Conservation (phyloP, 2,797 vertebrate species). For the Clarias fuscus region DNA sequence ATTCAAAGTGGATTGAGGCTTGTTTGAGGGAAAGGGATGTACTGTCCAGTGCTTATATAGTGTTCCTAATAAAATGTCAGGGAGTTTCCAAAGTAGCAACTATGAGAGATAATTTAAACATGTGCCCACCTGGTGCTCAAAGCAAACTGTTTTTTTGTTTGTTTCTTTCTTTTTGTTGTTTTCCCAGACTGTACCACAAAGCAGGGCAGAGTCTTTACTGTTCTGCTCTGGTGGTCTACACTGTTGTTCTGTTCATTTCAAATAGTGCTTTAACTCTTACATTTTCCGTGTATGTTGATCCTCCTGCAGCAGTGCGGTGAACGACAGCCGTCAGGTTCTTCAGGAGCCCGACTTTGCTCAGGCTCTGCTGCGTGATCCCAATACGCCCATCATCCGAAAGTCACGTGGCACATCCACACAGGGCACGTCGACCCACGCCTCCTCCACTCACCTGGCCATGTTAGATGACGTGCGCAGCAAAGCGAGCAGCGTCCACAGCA, state of each 20-base stretch:
- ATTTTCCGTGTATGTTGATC: background rate
- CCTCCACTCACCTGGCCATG: conserved; percentile 91
- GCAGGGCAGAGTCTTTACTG: background rate
- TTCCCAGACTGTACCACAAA: background rate
- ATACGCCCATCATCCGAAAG: conserved; percentile 91
- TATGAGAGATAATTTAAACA: background rate
- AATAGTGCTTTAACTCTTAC: too few relatives aligned
- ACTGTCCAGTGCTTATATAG: background rate
- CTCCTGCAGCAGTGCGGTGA: conserved; percentile 80
- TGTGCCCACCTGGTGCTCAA: too few relatives aligned
- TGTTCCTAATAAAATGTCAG: background rate
- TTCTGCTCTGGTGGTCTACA: background rate
- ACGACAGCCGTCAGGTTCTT: conserved; percentile 92
- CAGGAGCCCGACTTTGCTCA: conserved; percentile 95
- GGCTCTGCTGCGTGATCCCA: conserved; percentile 90
- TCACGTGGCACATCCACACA: conserved; percentile 97
- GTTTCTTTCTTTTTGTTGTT: background rate
- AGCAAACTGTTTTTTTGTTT: background rate
- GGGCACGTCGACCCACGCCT: conserved; percentile 96
- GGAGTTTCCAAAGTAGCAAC: background rate
- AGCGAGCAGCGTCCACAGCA: conserved; percentile 91
- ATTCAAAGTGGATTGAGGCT: too few relatives aligned
- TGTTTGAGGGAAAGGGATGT: too few relatives aligned
- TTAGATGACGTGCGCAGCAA: conserved; percentile 85
- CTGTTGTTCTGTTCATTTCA: background rate